Evolutionary conservation across 1,140 invertebrate genomes (phyloP), one percentile per base, ranked within the genome.

Genomic region (Rhizoglyphus robini): DNA sequence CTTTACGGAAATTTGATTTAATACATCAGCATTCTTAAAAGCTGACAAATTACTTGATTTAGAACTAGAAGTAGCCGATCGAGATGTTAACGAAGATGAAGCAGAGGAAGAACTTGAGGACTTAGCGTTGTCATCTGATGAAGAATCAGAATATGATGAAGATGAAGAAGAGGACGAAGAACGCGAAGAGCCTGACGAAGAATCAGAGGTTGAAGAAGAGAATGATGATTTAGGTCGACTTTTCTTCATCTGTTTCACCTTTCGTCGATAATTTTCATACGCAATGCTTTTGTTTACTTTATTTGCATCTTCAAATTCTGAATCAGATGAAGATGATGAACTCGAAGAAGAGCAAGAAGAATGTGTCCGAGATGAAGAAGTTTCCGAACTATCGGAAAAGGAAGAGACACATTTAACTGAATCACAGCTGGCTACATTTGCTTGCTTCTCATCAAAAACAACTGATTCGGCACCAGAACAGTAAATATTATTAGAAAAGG

Each of bases 181-280:
- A 11, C 63, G 47, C 13, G 30, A 30, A n/a, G 23, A 31, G 8
- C 23, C 36, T 38, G 34, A 20, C 25, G 65, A 34, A 25, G 62
- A 32, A 47, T 63, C 48, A 34, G n/a, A 20, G 15, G 31, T 64
- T 27, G 65, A 65, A 36, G 66, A 67, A 13, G 38, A 46, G 2
- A 27, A 66, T 29, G 60, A 66, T 2, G 60, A 66, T 13, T 38
- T 32, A 20, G 20, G 18, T 34, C 25, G n/a, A n/a, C 15, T 29
- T 11, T 61, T 32, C n/a, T 66, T 31, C 49, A 48, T 58, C n/a
- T 65, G 29, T 51, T 65, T 25, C 23, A 38, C 29, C 58, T 32
- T 1, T n/a, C 25, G 54, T 18, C 29, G 54, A 54, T 54, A 20
- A 30, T 30, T 5, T 23, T 58, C 15, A 58, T 58, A n/a, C 2